Evolutionary conservation across 2,888 invertebrate genomes (phyloP), one percentile per base, ranked within the genome.

Genomic region (Schizotus pectinicornis): DNA sequence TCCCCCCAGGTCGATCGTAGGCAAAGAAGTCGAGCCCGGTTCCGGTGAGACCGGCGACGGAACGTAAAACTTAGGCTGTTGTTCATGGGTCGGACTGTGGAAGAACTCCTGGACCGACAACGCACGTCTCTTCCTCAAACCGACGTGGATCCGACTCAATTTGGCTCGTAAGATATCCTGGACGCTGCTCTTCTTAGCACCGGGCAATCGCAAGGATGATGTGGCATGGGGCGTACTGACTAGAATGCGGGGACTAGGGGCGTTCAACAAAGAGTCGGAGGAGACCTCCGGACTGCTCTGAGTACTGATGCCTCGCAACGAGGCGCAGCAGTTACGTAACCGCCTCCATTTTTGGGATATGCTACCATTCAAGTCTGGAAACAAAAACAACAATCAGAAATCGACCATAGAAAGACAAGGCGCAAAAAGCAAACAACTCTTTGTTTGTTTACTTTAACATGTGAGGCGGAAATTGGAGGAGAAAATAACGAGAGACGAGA

Each of bases 321-420:
- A 84, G 22, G 86, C 84, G 76, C 89, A 90, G 67, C 89, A 84
- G 56, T 89, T 83, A 31, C 89, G 84, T 59, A 90, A 81, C 72
- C 88, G 86, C 67, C 89, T 82, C 90, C 90, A 90, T 81, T 88
- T 83, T 77, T 90, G 89, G 45, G 89, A 88, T 64, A 90, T 83
- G 74, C 88, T 89, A 65, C 88, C 88, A 77, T 89, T 89, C 75
- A 89, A 83, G 77, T 89, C 89, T 89, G 84, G 67, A 76, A 74
- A 85, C 59, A 57, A 59, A 6, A 42, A 46, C 7, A 42, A 35
- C 22, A 30, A 39, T 8, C n/a, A 45, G 36, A 45, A 41, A 12
- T 14, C 22, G 6, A 39, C 7, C 8, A 42, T 50, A 8, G 32
- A 32, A 22, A 22, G 5, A 22, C 5, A 30, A 42, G 30, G 39